Evolutionary conservation across 2,888 invertebrate species (phyloP).

Genomic region (Ptychoptera contaminata): DNA sequence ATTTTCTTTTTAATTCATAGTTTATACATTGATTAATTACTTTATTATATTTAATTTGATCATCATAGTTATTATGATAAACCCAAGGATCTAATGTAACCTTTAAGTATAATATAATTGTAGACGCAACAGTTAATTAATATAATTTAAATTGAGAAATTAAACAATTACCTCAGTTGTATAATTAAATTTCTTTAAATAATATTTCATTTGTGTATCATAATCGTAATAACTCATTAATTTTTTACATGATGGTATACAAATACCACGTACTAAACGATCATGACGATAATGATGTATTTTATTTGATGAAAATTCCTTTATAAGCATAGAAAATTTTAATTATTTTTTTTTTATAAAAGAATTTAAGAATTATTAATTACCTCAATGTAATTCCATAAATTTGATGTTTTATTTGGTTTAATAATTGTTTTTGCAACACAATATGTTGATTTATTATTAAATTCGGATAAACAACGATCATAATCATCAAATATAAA

Average conservation of each 20-base stretch:
- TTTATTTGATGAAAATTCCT: conserved; percentile 7
- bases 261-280: conserved; percentile 8
- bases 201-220: not conserved
- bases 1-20: conserved; percentile 6
- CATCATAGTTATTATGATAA: conserved; percentile 3
- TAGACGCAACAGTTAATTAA: not conserved
- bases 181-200: conserved; percentile 1
- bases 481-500: conserved; percentile 26
- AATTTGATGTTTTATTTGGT: conserved; percentile 1
- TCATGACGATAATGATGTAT: conserved; percentile 8
- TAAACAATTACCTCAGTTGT: conserved; percentile 1
- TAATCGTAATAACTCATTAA: conserved; percentile 3
- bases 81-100: conserved; percentile 3
- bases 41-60: conserved; percentile 3
- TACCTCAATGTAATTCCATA: conserved; percentile 4
- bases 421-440: not conserved
- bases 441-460: conserved; percentile 18
- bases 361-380: not conserved
- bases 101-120: not conserved
- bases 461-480: conserved; percentile 20
- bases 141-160: not conserved
- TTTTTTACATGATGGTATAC: conserved; percentile 8
- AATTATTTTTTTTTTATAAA: not conserved
- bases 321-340: not conserved
- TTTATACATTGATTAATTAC: conserved; percentile 9